Conservation (phyloP, 2,113 vertebrate genomes). For the Willisornis vidua region DNA sequence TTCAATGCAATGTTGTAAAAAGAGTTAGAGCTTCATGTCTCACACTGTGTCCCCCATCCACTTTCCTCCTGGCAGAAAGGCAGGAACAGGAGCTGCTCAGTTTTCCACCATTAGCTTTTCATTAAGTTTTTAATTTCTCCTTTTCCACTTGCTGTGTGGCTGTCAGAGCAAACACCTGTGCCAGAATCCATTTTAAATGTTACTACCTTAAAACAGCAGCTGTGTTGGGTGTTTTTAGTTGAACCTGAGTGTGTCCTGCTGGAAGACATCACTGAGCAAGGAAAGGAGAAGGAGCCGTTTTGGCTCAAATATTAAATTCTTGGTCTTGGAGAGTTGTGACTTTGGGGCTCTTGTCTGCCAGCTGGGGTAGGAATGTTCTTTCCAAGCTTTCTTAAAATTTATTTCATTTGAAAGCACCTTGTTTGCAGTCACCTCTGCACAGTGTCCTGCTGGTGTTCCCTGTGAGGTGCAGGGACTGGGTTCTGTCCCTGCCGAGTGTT, state of each 20-base stretch:
- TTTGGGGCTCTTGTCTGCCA: background rate
- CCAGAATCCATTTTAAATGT: background rate
- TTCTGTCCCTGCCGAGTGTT: accelerated
- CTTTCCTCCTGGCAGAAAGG: background rate
- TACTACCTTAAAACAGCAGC: background rate
- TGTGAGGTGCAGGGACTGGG: background rate
- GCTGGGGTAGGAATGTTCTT: background rate
- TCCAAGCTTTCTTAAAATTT: background rate
- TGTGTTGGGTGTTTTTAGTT: background rate
- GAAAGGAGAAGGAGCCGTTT: background rate
- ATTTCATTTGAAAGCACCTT: background rate
- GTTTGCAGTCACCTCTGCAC: background rate
- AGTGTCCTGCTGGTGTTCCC: background rate
- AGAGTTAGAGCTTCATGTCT: background rate
- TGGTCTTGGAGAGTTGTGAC: background rate
- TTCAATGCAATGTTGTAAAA: background rate
- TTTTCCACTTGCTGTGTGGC: background rate
- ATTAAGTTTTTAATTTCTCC: background rate
- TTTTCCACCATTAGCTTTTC: background rate
- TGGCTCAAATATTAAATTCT: accelerated
- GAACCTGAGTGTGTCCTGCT: background rate
- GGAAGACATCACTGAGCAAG: background rate
- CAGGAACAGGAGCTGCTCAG: background rate
- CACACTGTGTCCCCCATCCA: accelerated
- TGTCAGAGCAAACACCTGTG: background rate